These are phyloP conservation scores for Phyllotreta cruciferae DNA, from an alignment of 2,888 invertebrate genomes.

Conservation along the genomic window DNA sequence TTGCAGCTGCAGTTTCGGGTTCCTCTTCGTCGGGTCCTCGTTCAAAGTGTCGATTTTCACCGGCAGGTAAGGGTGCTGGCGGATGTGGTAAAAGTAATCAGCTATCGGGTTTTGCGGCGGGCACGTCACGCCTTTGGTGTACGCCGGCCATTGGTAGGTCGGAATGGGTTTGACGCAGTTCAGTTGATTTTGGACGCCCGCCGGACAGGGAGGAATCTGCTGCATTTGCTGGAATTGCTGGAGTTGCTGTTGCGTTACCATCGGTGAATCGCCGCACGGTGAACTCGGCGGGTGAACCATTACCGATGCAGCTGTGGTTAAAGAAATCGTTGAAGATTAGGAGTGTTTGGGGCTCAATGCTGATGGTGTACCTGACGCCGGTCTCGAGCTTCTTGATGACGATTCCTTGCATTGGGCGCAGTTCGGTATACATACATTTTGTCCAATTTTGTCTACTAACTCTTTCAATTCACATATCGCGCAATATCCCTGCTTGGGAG, in stretches of 20 bases:
- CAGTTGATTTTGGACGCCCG: background rate
- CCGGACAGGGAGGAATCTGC: background rate
- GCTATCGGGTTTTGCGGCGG: background rate
- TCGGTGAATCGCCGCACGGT: constrained; percentile 2
- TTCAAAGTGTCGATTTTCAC: constrained; percentile 1
- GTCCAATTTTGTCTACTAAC: constrained; percentile 6
- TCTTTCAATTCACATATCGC: constrained; percentile 13
- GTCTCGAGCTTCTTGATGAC: background rate
- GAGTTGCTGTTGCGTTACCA: background rate
- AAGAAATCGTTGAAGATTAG: background rate
- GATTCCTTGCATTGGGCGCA: background rate
- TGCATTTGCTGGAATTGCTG: background rate
- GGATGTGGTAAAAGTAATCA: background rate
- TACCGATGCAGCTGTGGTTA: background rate
- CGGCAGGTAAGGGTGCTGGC: constrained; percentile 9
- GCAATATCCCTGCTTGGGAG: constrained; percentile 4
- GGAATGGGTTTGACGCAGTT: background rate
- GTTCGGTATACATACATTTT: constrained; percentile 9
- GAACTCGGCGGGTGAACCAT: background rate
- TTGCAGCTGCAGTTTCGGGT: background rate
- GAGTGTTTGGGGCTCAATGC: background rate
- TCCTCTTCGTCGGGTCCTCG: background rate
- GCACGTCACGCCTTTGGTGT: background rate
- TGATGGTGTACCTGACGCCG: constrained; percentile 6
- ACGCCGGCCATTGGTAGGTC: constrained; percentile 6